Evolutionary conservation across 2,113 vertebrate species (phyloP).

Genomic region (Archocentrus centrarchus): DNA sequence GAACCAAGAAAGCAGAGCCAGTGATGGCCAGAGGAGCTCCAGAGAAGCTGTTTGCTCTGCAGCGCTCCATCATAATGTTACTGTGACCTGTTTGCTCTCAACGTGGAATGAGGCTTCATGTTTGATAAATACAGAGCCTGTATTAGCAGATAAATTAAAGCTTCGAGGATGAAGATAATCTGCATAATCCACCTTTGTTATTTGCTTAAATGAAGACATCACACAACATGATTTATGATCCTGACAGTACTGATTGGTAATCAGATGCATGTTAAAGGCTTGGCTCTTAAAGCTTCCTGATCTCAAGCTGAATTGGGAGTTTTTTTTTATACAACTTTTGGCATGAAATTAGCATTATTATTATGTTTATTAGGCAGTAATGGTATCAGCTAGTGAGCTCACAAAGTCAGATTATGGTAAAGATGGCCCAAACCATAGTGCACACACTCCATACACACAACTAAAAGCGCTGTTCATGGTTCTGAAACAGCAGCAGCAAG

Average conservation of each 20-base stretch:
- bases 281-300: background rate
- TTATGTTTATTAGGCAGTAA: background rate
- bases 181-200: background rate
- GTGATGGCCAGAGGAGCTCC: background rate
- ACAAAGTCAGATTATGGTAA: background rate
- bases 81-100: conserved; percentile 3
- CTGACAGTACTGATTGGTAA: background rate
- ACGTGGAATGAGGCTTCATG: background rate
- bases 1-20: background rate
- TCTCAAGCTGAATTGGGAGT: background rate
- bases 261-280: background rate
- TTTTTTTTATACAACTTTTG: too few relatives aligned
- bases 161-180: background rate
- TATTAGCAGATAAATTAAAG: background rate
- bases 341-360: background rate
- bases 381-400: background rate
- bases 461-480: background rate
- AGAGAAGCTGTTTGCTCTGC: background rate
- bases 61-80: background rate
- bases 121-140: background rate
- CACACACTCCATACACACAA: background rate
- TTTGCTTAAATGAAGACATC: background rate
- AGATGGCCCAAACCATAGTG: background rate
- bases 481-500: background rate
- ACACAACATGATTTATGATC: too few relatives aligned